Evolutionary conservation across 2,888 invertebrate species (phyloP), one percentile per base, ranked within the genome.

Genomic region (Synanthedon tipuliformis): DNA sequence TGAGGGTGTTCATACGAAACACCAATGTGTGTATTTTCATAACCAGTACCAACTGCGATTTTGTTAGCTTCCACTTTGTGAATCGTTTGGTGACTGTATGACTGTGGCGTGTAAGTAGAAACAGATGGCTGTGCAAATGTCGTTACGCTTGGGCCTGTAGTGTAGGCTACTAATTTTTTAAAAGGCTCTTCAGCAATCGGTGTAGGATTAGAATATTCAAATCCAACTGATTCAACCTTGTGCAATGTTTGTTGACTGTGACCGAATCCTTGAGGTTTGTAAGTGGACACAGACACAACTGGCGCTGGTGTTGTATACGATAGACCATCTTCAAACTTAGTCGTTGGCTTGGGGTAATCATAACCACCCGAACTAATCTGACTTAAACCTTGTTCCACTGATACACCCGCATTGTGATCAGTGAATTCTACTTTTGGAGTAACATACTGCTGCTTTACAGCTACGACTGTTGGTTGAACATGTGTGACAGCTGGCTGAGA

Each of bases 401-500:
- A 41, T 13, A 52, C 41, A 12, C 55, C 52, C 4, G 52, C 48
- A 52, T 75, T 77, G 53, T 81, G 69, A 55, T 72, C 68, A 23
- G 70, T 69, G 8, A 74, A 58, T 60, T 75, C 67, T 8, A 79
- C 59, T 62, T 71, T 71, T 52, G 81, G 78, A 50, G 73, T 73
- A 2, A 68, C 63, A 27, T 65, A 63, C 48, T 56, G 53, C 57
- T 79, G 71, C 23, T 75, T 73, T 0, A 81, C 67, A 40, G 77
- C 65, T 13, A 80, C 64, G 10, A 74, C 65, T 2, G 78, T 71
- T 2, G 85, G 84, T 63, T 84, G 82, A 3, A 87, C 82, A 48
- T 75, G 78, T 2, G 88, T 84, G 1, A 88, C 69, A 41, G 79
- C 72, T 8, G 88, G 85, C 60, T 84, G 85, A 41, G 82, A 68